These are phyloP conservation scores for Leptobrachium ailaonicum DNA, from an alignment of 2,113 vertebrate genomes.

Conservation along the genomic window DNA sequence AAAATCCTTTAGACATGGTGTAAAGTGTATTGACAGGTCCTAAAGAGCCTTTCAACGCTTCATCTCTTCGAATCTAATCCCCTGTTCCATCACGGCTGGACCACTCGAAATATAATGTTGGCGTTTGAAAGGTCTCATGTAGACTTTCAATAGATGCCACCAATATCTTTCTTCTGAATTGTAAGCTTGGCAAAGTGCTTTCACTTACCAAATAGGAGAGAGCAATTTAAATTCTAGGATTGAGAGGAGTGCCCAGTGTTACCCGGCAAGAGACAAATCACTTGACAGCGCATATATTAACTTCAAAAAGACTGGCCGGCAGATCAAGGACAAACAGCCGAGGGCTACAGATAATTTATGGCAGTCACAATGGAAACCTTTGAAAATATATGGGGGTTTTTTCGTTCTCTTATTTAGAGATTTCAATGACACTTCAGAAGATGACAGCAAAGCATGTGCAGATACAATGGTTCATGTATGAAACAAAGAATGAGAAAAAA, in stretches of 20 bases:
- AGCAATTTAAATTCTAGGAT: conserved; percentile 9
- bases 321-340: conserved; percentile 1
- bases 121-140: conserved; percentile 34
- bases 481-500: not conserved
- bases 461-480: not conserved
- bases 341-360: not conserved
- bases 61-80: conserved; percentile 13
- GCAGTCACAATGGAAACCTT: not conserved
- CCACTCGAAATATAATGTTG: conserved; percentile 36
- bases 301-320: conserved; percentile 12
- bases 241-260: conserved; percentile 9
- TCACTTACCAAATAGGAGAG: not conserved
- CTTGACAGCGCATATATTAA: conserved; percentile 3
- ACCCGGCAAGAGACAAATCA: conserved; percentile 13
- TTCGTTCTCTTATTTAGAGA: not conserved
- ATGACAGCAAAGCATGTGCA: not conserved
- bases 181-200: conserved; percentile 11
- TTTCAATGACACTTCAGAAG: not conserved
- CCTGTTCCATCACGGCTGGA: conserved; percentile 30
- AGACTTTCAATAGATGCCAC: conserved; percentile 36
- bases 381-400: not conserved
- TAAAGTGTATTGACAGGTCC: conserved; percentile 38
- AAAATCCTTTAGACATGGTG: conserved; percentile 29
- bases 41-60: conserved; percentile 24
- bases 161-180: conserved; percentile 18